phyloP scores from a whole-genome alignment of 2,113 vertebrate genomes.

The Terrapene triunguis region DNA sequence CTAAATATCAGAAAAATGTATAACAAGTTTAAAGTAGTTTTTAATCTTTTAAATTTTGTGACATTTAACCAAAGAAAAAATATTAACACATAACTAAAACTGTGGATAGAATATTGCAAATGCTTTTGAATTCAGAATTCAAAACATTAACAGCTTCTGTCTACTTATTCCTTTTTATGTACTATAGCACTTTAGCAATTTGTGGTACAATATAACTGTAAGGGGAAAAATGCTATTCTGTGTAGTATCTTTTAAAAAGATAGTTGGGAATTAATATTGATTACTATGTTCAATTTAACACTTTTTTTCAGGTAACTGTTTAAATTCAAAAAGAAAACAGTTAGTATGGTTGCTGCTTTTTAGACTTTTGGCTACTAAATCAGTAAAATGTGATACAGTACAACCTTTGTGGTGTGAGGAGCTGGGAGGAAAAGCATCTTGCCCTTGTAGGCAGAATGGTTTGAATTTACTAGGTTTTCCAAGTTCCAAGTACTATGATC shows the following conservation, averaged over 20 bases:
- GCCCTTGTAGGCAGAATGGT: neutral
- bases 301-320: neutral
- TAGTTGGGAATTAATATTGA: neutral
- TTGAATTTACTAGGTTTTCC: neutral
- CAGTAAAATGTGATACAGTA: neutral
- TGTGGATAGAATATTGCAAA: neutral
- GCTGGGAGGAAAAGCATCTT: neutral
- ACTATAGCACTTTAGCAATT: neutral
- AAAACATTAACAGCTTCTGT: neutral
- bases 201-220: neutral
- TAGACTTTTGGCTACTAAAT: neutral
- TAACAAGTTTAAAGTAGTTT: neutral
- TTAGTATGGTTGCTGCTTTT: neutral
- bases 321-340: neutral
- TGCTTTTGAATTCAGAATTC: accelerated
- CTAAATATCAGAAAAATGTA: conserved; percentile 18
- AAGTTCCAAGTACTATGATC: neutral
- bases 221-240: neutral
- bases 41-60: neutral
- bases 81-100: neutral
- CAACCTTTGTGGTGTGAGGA: neutral
- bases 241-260: neutral
- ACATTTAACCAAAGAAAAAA: neutral
- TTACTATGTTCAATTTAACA: neutral
- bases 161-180: neutral